phyloP scores from a whole-genome alignment of 2,113 vertebrate species.

The Aythya baeri region DNA sequence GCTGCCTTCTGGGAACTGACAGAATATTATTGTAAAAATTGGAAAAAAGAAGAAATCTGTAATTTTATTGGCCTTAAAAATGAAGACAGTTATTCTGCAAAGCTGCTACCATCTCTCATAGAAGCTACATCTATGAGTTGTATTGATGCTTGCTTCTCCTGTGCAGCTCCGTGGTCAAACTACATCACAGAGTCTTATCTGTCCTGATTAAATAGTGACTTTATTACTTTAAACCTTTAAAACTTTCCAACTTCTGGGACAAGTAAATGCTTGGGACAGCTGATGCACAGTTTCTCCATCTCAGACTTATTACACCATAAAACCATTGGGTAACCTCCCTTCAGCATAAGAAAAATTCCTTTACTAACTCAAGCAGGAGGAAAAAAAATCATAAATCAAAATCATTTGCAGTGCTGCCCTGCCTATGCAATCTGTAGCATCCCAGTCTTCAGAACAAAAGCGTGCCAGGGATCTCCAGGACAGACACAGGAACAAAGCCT shows the following conservation, averaged over 20 bases:
- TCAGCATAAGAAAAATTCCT: not conserved
- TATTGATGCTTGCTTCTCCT: not conserved
- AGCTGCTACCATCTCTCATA: not conserved
- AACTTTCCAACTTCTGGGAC: not conserved
- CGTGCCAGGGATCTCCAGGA: rapidly evolving
- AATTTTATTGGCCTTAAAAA: not conserved
- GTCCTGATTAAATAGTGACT: not conserved
- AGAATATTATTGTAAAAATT: not conserved
- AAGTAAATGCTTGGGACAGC: not conserved
- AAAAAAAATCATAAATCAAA: not conserved
- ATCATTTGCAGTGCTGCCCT: rapidly evolving
- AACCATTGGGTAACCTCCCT: not conserved
- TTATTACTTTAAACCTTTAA: not conserved
- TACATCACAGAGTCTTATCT: not conserved
- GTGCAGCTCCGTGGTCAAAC: not conserved
- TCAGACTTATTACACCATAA: not conserved
- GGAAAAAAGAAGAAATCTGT: not conserved
- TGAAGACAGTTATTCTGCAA: not conserved
- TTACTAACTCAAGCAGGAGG: not conserved
- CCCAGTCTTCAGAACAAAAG: not conserved
- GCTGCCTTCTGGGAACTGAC: not conserved
- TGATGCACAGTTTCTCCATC: not conserved
- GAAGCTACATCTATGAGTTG: not conserved
- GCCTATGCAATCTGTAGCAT: not conserved
- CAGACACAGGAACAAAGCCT: not conserved